Evolutionary conservation across 2,797 vertebrate species (phyloP).

Genomic region (Sebastes elongatus): DNA sequence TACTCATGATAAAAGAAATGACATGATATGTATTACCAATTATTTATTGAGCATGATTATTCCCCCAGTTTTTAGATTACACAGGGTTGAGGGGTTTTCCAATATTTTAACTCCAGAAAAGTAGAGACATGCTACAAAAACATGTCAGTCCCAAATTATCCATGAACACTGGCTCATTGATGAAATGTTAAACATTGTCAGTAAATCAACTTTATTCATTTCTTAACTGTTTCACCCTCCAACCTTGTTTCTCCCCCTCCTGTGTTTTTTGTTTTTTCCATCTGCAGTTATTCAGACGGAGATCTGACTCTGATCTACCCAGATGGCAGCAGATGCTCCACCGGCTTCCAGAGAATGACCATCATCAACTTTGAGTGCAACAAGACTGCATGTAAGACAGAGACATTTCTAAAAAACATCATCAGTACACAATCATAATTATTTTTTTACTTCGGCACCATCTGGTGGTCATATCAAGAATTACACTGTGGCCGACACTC

Average conservation of each 20-base stretch:
- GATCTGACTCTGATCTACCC: constrained; percentile 93
- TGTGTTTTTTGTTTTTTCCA: not conserved
- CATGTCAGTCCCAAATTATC: not conserved
- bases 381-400: constrained; percentile 85
- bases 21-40: not conserved
- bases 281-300: constrained; percentile 91
- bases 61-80: not conserved
- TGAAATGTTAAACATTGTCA: not conserved
- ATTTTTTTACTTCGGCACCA: not conserved
- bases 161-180: not conserved
- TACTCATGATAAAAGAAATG: not conserved
- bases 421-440: not conserved
- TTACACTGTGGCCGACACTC: not conserved
- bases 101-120: not conserved
- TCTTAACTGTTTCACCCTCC: not conserved
- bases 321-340: constrained; percentile 87
- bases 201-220: not conserved
- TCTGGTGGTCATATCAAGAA: not conserved
- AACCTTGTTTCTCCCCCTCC: not conserved
- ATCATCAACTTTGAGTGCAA: constrained; percentile 96
- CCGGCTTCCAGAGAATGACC: constrained; percentile 94
- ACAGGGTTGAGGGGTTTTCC: too few relatives aligned
- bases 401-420: not conserved
- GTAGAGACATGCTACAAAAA: not conserved
- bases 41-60: not conserved